These are phyloP conservation scores for Anguilla pacifica DNA, from an alignment of 2,797 vertebrate genomes.

Conservation along the genomic window DNA sequence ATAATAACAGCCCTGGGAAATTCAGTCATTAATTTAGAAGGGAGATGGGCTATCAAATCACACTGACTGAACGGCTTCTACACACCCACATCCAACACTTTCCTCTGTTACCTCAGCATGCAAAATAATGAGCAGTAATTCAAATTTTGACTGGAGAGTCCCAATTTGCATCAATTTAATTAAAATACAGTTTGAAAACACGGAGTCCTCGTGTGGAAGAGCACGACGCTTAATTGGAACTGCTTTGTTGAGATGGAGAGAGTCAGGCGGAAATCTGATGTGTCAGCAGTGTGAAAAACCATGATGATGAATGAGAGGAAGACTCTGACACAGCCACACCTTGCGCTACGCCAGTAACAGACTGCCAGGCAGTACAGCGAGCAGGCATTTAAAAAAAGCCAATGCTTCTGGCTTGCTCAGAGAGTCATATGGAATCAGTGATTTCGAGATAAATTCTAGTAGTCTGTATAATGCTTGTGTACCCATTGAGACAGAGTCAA, in stretches of 20 bases:
- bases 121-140: neutral
- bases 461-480: neutral
- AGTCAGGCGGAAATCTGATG: conserved; percentile 10
- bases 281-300: neutral
- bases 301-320: conserved; percentile 12
- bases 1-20: neutral
- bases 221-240: conserved; percentile 29
- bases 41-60: neutral
- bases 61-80: neutral
- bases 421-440: neutral
- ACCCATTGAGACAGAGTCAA: neutral
- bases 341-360: neutral
- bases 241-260: neutral
- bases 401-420: neutral
- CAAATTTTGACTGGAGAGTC: neutral
- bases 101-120: neutral
- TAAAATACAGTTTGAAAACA: conserved; percentile 22
- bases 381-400: neutral
- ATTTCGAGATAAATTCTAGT: neutral
- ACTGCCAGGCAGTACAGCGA: neutral
- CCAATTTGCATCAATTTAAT: conserved; percentile 27
- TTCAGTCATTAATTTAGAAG: conserved; percentile 12
- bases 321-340: neutral
- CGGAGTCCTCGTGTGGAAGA: neutral
- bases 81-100: neutral